A percentile compares a stretch with the other conserved stretches of the same genome.
These are phyloP conservation scores for Chaunax sp. DNA, from an alignment of 2,797 vertebrate genomes.

Conservation along the genomic window DNA sequence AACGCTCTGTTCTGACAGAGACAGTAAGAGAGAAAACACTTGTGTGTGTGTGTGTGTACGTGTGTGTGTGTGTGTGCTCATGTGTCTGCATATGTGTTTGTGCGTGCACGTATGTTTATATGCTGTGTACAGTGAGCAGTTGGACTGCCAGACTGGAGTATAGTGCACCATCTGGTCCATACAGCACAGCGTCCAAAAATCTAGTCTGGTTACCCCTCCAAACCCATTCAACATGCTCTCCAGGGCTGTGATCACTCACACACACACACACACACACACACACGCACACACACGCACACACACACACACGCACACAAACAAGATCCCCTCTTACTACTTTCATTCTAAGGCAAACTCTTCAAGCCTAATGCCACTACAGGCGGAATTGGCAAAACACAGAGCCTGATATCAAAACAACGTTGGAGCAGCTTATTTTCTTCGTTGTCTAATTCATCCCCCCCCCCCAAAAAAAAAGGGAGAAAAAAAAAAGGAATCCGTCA, in stretches of 20 bases:
- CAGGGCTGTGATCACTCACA: slow-evolving; percentile 75
- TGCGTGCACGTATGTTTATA: slow-evolving; percentile 68
- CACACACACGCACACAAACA: slow-evolving; percentile 59
- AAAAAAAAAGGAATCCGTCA: slow-evolving; percentile 64
- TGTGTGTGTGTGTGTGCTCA: slow-evolving; percentile 32
- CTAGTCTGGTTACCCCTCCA: slow-evolving; percentile 91
- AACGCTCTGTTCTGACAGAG: slow-evolving; percentile 77
- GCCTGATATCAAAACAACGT: slow-evolving; percentile 73
- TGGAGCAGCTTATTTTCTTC: slow-evolving; percentile 59
- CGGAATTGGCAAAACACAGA: slow-evolving; percentile 77
- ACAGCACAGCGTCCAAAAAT: slow-evolving; percentile 94
- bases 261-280: slow-evolving; percentile 43
- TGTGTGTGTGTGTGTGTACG: slow-evolving; percentile 31
- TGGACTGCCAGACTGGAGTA: slow-evolving; percentile 97
- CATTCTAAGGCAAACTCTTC: slow-evolving; percentile 72
- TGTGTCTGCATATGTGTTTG: slow-evolving; percentile 58
- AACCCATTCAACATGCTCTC: slow-evolving; percentile 81
- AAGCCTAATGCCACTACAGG: slow-evolving; percentile 74
- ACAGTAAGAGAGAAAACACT: slow-evolving; percentile 66
- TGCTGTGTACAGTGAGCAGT: slow-evolving; percentile 88
- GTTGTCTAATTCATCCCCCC: slow-evolving; percentile 61
- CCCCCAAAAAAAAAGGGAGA: too few relatives aligned
- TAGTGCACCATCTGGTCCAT: slow-evolving; percentile 96
- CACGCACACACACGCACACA: slow-evolving; percentile 31
- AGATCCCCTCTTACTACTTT: slow-evolving; percentile 70